Percentiles rank a stretch among this genome's conserved stretches.
Conservation (phyloP, 1,140 invertebrate species). For the Dryas iulia region DNA sequence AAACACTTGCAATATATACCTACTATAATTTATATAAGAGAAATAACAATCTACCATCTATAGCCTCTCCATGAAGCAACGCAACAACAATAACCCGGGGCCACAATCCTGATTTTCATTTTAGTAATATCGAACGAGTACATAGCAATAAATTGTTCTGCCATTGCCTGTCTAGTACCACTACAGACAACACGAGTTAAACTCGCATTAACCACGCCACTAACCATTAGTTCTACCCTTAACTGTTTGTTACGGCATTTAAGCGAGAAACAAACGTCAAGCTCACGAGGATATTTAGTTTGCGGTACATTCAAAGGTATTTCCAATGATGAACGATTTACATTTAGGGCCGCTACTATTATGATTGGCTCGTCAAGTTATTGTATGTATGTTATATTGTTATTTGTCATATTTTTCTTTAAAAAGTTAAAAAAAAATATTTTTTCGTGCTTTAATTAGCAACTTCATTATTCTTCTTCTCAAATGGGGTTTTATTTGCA, state of each 20-base stretch:
- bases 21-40: too few species aligned
- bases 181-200: background rate
- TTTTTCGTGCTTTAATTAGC: too few species aligned
- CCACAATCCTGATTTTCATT: background rate
- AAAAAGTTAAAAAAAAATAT: too few species aligned
- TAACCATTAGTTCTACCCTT: conserved; percentile 27
- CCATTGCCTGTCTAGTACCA: background rate
- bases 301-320: conserved; percentile 41
- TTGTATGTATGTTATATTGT: too few species aligned
- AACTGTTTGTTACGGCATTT: conserved; percentile 15
- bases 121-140: background rate
- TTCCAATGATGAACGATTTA: conserved; percentile 28
- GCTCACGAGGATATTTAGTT: conserved; percentile 17
- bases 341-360: conserved; percentile 11
- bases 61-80: background rate
- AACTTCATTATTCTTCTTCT: too few species aligned
- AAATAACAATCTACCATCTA: background rate
- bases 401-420: background rate
- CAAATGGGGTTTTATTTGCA: too few species aligned
- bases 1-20: too few species aligned
- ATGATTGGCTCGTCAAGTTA: background rate
- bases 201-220: conserved; percentile 19
- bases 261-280: conserved; percentile 31
- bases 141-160: background rate
- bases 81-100: background rate